Percentiles rank a stretch among this genome's conserved stretches.
Evolutionary conservation across 2,888 invertebrate species (phyloP).

Genomic region (Leptothorax acervorum): DNA sequence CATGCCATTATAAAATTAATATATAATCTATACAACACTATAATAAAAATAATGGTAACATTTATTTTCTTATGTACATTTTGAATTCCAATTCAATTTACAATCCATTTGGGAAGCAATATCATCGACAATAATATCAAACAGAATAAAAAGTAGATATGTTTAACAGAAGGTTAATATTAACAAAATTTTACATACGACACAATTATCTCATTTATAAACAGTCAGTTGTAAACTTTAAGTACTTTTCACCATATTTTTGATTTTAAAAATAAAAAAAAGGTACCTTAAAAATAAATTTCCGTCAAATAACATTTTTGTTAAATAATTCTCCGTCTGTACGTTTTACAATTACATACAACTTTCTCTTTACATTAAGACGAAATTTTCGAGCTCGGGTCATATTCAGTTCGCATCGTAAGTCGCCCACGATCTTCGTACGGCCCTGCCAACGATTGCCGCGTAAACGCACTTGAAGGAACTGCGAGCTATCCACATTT

Average conservation of each 20-base stretch:
- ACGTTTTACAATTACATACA: background rate
- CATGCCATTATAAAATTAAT: constrained; percentile 68
- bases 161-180: background rate
- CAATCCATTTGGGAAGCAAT: background rate
- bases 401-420: background rate
- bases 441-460: background rate
- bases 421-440: background rate
- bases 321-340: background rate
- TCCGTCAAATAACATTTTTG: background rate
- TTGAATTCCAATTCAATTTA: background rate
- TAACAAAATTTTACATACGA: background rate
- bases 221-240: background rate
- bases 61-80: constrained; percentile 5
- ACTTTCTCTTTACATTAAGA: background rate
- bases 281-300: background rate
- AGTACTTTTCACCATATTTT: background rate
- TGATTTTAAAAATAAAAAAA: background rate
- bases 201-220: background rate
- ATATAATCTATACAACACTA: background rate
- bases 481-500: too few species aligned
- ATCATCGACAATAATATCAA: background rate
- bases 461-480: background rate
- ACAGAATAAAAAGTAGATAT: background rate
- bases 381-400: background rate
- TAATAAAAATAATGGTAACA: background rate